Base-by-base conservation (phyloP, 2,888 invertebrate genomes). In the Parnassius glacialis region DNA sequence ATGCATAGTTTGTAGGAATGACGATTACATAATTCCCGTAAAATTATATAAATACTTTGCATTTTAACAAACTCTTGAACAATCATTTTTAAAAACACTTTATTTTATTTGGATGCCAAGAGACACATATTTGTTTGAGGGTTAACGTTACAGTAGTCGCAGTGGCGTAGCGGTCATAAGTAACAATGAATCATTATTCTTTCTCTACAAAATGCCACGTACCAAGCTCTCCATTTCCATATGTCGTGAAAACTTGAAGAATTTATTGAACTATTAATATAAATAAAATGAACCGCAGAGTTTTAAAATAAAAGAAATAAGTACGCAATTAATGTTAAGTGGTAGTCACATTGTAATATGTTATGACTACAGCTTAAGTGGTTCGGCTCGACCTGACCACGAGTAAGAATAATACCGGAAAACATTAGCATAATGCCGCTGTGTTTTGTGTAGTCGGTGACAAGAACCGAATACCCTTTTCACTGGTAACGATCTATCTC, bases 201-300 rank as follows among this genome's bases (percentile, higher is more conserved):
- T 70, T 70, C 71, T 65, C 64, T 57, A 62, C 64, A 72, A 71
- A 70, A 72, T 68, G 68, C 70, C 70, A 71, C 74, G 74, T 71
- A 63, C 72, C 70, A 68, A 74, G 78, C 76, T 79, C 78, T 78
- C 80, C 74, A 84, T 86, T 85, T 84, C 84, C 84, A 85, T 84
- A 83, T 77, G 84, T 83, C 84, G 73, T 80, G 74, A 76, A 75
- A 76, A 79, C 76, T 74, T 81, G 84, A 84, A 81, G 80, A 83
- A 86, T 87, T 85, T 87, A 87, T 85, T 80, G 82, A 80, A 79
- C 75, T 83, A 81, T 83, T 83, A 83, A 83, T 76, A 68, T 70
- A 74, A 73, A 74, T 74, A 69, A 73, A 47, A 48, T 47, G 34
- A 44, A 48, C 16, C 11, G 2, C 12, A 12, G 42, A 2, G 34